Evolutionary conservation across 1,140 invertebrate genomes (phyloP).

Genomic region (Geopemphigus sp.): DNA sequence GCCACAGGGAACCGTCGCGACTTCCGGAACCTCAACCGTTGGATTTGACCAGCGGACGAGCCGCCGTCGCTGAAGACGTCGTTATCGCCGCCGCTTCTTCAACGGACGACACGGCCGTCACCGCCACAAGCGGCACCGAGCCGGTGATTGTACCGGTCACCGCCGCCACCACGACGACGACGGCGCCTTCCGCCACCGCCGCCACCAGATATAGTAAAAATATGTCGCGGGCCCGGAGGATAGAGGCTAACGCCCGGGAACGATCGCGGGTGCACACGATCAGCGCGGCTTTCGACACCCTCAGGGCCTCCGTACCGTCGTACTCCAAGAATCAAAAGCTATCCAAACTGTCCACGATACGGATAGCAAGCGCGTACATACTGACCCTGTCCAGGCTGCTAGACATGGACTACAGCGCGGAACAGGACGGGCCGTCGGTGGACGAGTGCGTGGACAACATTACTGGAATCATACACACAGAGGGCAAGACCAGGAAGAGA

Average conservation of each 20-base stretch:
- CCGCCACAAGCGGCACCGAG: no score
- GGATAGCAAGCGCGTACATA: slow-evolving; percentile 89
- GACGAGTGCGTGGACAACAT: slow-evolving; percentile 79
- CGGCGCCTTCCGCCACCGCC: slow-evolving; percentile 56
- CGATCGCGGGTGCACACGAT: slow-evolving; percentile 90
- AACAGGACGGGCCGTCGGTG: slow-evolving; percentile 60
- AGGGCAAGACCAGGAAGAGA: slow-evolving; percentile 83
- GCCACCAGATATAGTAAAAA: slow-evolving; percentile 82
- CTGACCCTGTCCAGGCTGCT: slow-evolving; percentile 73
- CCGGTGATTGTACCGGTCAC: no score
- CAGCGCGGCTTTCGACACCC: slow-evolving; percentile 87
- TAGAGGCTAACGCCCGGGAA: slow-evolving; percentile 91
- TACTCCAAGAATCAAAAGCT: slow-evolving; percentile 92
- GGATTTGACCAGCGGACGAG: slow-evolving; percentile 11
- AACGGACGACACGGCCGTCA: no score
- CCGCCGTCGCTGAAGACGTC: no score
- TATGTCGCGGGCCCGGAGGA: slow-evolving; percentile 86
- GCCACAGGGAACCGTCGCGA: not conserved
- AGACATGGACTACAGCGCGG: slow-evolving; percentile 62
- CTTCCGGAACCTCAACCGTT: slow-evolving; percentile 27
- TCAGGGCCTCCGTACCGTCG: slow-evolving; percentile 78
- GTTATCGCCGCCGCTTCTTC: not conserved
- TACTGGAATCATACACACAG: slow-evolving; percentile 84
- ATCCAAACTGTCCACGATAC: slow-evolving; percentile 84
- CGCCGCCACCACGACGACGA: not conserved